phyloP scores from a whole-genome alignment of 2,113 vertebrate genomes.

The Furnarius figulus region DNA sequence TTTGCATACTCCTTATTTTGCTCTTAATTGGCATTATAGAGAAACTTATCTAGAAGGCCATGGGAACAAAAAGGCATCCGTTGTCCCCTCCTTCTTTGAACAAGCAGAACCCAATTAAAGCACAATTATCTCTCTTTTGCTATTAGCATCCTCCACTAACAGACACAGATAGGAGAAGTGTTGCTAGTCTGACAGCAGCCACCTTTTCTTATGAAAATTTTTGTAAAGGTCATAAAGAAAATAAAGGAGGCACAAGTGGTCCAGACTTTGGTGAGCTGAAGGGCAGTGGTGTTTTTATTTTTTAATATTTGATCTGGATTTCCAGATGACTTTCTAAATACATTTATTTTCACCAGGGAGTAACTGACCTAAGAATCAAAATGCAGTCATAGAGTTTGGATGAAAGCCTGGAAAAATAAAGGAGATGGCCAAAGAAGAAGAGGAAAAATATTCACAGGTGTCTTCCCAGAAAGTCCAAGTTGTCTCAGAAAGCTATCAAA shows the following conservation, averaged over 20 bases:
- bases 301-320: not conserved
- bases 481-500: not conserved
- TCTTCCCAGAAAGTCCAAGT: not conserved
- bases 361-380: constrained; percentile 7
- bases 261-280: not conserved
- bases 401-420: constrained; percentile 20
- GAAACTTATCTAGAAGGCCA: constrained; percentile 73
- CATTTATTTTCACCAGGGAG: not conserved
- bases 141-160: not conserved
- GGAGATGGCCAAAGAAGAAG: not conserved
- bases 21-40: constrained; percentile 73
- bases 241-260: not conserved
- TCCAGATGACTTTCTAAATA: not conserved
- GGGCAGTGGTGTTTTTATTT: not conserved
- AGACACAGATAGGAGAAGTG: not conserved
- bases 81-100: not conserved
- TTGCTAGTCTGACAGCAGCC: not conserved
- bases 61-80: constrained; percentile 74
- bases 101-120: constrained; percentile 63
- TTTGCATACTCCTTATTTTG: constrained; percentile 66
- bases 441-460: not conserved
- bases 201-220: constrained; percentile 34
- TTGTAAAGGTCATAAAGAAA: constrained; percentile 9
- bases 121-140: constrained; percentile 35
- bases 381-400: not conserved